Evolutionary conservation across 2,797 vertebrate species (phyloP).

Genomic region (Anas acuta): DNA sequence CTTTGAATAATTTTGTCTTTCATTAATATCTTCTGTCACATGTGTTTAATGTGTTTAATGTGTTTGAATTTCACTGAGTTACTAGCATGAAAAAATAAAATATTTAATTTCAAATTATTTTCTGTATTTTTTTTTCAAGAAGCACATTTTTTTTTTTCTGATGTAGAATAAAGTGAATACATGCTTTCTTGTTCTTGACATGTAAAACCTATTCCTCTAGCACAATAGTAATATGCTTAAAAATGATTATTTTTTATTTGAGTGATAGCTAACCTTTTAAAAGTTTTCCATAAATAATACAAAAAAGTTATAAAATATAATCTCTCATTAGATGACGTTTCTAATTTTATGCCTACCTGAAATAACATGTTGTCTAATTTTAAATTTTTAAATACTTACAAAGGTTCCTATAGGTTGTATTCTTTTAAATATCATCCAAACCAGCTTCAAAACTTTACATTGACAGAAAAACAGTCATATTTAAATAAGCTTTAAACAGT

Average conservation of each 20-base stretch:
- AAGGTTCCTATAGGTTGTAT: neutral
- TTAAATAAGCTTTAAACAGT: conserved; percentile 18
- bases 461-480: neutral
- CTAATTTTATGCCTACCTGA: conserved; percentile 54
- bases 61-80: conserved; percentile 10
- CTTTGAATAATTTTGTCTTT: neutral
- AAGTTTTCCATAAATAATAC: conserved; percentile 51
- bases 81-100: neutral
- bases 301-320: conserved; percentile 51
- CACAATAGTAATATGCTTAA: neutral
- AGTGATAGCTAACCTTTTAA: conserved; percentile 38
- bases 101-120: conserved; percentile 19
- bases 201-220: conserved; percentile 10
- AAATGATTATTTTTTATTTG: conserved; percentile 45
- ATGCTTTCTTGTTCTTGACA: conserved; percentile 13
- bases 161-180: conserved; percentile 36
- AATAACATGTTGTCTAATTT: conserved; percentile 52
- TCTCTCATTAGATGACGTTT: conserved; percentile 26
- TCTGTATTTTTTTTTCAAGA: neutral
- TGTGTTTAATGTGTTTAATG: neutral
- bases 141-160: neutral
- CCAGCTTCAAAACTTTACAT: neutral
- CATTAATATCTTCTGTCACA: neutral
- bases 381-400: conserved; percentile 44
- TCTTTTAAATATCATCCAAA: conserved; percentile 6